Evolutionary conservation across 2,888 invertebrate species (phyloP).

Genomic region (Melanostoma scalare): DNA sequence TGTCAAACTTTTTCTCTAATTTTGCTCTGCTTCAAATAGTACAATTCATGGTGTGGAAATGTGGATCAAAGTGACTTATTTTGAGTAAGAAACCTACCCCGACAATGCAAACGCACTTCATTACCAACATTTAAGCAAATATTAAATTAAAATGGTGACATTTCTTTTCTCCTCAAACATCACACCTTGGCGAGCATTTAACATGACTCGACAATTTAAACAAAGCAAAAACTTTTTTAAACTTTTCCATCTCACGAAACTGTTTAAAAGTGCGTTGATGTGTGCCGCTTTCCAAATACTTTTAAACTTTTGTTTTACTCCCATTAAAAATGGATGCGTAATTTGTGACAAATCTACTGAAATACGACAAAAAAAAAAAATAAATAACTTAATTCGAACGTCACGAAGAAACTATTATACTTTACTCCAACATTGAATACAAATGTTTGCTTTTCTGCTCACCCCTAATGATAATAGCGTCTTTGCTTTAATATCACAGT

Average conservation of each 20-base stretch:
- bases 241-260: background rate
- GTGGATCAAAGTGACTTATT: too few relatives aligned
- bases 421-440: constrained; percentile 17
- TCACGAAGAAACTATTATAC: constrained; percentile 40
- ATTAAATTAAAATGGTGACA: background rate
- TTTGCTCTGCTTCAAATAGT: too few relatives aligned
- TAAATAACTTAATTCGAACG: constrained; percentile 29
- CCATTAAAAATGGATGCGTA: constrained; percentile 24
- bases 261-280: background rate
- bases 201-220: too few relatives aligned
- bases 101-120: too few relatives aligned
- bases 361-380: constrained; percentile 8
- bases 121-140: too few relatives aligned
- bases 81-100: too few relatives aligned
- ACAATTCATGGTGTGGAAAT: too few relatives aligned
- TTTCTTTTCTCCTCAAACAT: too few relatives aligned
- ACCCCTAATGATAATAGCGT: constrained; percentile 54
- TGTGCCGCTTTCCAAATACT: background rate
- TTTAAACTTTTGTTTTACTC: background rate
- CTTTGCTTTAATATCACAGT: constrained; percentile 37
- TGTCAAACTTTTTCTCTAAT: too few relatives aligned
- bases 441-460: constrained; percentile 29
- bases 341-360: constrained; percentile 28
- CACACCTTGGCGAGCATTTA: too few relatives aligned
- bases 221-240: background rate